phyloP scores from a whole-genome alignment of 2,888 invertebrate genomes.

The Idaea straminata region DNA sequence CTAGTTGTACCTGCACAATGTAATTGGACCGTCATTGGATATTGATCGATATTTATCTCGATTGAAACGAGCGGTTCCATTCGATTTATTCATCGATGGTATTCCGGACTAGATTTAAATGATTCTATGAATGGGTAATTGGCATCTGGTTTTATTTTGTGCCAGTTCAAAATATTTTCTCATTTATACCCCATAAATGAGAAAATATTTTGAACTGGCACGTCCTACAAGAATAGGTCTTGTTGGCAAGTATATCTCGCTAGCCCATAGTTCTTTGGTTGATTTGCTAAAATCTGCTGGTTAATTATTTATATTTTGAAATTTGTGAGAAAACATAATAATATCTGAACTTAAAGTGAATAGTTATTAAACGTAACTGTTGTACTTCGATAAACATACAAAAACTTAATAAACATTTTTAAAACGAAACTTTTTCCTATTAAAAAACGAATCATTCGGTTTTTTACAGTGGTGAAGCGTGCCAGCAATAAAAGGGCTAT shows the following conservation, averaged over 20 bases:
- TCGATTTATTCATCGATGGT: constrained; percentile 42
- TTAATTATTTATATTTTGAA: too few species aligned
- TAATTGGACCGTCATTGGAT: constrained; percentile 72
- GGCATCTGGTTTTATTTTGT: constrained; percentile 4
- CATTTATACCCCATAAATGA: too few species aligned
- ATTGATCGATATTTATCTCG: constrained; percentile 71
- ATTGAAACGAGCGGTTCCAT: constrained; percentile 49
- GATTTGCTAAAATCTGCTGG: too few species aligned
- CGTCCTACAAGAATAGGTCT: too few species aligned
- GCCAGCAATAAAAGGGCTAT: background rate
- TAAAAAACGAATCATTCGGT: background rate
- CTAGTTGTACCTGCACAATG: constrained; percentile 50
- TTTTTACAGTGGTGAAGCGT: background rate
- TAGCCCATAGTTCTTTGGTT: background rate
- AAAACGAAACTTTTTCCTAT: background rate
- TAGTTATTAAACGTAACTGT: too few species aligned
- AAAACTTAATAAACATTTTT: background rate
- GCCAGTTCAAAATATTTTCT: too few species aligned
- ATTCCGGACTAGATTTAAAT: constrained; percentile 21
- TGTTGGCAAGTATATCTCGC: background rate
- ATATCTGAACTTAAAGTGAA: too few species aligned
- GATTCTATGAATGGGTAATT: constrained; percentile 19
- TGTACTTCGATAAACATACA: background rate
- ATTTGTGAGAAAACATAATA: too few species aligned
- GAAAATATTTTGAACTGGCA: background rate